These are phyloP conservation scores for Chinchilla lanigera DNA, from an alignment of 2,113 vertebrate genomes.

Conservation along the genomic window DNA sequence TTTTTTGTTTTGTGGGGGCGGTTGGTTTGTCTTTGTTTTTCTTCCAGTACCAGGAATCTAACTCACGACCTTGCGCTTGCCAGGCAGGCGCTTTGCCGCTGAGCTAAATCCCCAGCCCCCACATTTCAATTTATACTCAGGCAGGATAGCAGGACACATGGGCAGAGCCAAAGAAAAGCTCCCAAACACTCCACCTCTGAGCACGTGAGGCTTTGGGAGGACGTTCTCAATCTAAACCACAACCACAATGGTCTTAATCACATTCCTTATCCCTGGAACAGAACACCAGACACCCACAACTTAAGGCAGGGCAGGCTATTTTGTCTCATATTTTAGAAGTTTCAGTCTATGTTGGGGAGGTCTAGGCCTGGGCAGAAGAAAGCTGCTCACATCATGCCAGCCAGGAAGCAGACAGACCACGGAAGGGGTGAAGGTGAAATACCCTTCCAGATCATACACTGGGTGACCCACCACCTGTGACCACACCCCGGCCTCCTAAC, in stretches of 20 bases:
- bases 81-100: too few relatives aligned
- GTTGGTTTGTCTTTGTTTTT: too few relatives aligned
- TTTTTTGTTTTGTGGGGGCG: too few relatives aligned
- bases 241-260: neutral
- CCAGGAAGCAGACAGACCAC: neutral
- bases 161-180: neutral
- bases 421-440: neutral
- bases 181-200: neutral
- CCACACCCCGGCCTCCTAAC: neutral
- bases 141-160: neutral
- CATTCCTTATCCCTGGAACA: neutral
- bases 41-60: too few relatives aligned
- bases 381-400: neutral
- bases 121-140: neutral
- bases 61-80: too few relatives aligned
- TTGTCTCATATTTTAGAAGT: neutral
- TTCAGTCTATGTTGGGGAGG: neutral
- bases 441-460: neutral
- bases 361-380: neutral
- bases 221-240: neutral
- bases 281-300: neutral
- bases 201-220: neutral
- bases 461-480: neutral
- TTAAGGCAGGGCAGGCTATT: neutral
- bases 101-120: too few relatives aligned